Evolutionary conservation across 1,140 invertebrate species (phyloP).

Genomic region (Drosophila chauvacae): DNA sequence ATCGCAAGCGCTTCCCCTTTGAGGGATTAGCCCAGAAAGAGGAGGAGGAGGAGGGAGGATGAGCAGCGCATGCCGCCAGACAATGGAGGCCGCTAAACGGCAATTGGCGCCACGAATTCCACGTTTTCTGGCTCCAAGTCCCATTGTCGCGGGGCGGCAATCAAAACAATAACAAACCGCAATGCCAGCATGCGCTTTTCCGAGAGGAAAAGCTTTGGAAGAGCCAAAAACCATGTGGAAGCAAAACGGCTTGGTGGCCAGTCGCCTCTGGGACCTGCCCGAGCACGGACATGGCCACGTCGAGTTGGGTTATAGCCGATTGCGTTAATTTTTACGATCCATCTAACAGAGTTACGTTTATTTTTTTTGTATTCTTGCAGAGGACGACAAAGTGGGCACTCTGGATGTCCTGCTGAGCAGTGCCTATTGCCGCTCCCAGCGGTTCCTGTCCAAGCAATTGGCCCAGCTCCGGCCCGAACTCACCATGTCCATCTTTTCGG

Average conservation of each 20-base stretch:
- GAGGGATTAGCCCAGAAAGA: constrained; percentile 31
- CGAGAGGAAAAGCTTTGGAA: constrained; percentile 46
- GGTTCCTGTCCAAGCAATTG: constrained; percentile 95
- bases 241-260: constrained; percentile 6
- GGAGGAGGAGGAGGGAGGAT: not conserved
- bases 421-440: constrained; percentile 95
- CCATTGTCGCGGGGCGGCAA: constrained; percentile 15
- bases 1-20: constrained; percentile 54
- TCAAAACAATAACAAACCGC: constrained; percentile 50
- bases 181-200: constrained; percentile 17
- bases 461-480: constrained; percentile 97
- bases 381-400: constrained; percentile 88
- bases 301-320: constrained; percentile 10
- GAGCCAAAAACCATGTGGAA: not conserved
- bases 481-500: constrained; percentile 99
- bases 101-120: not conserved
- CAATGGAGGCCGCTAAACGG: constrained; percentile 12
- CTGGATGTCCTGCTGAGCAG: constrained; percentile 93
- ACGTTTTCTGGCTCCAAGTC: not conserved
- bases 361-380: constrained; percentile 72
- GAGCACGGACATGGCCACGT: constrained; percentile 35
- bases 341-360: constrained; percentile 6
- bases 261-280: constrained; percentile 36
- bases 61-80: not conserved
- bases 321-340: not conserved